Evolutionary conservation across 2,888 invertebrate species (phyloP).

Genomic region (Xylota segnis): DNA sequence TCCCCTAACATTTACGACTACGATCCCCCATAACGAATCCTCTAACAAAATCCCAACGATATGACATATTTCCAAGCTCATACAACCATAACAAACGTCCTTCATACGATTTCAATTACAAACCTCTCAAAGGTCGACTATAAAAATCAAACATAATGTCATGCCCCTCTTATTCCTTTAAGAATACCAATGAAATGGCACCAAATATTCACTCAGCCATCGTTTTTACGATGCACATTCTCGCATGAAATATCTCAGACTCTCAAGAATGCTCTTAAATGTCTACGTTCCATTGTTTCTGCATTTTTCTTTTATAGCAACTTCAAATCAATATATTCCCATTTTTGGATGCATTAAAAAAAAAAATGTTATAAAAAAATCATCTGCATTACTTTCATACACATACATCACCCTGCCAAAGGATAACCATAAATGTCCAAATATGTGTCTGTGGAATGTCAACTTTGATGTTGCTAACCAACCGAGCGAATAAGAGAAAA

Average conservation of each 20-base stretch:
- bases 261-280: slow-evolving; percentile 2
- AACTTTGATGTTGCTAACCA: slow-evolving; percentile 1
- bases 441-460: slow-evolving; percentile 2
- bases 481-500: not conserved
- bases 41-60: not conserved
- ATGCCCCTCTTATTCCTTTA: not conserved
- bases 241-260: not conserved
- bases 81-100: not conserved
- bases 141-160: slow-evolving; percentile 1
- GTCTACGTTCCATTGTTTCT: not conserved
- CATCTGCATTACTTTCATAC: not conserved
- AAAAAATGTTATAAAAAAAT: not conserved
- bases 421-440: not conserved
- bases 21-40: too few species aligned
- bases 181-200: slow-evolving; percentile 1
- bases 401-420: not conserved
- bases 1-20: too few species aligned
- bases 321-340: not conserved
- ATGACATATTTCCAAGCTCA: slow-evolving; percentile 8
- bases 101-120: slow-evolving; percentile 13
- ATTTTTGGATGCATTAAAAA: slow-evolving; percentile 7
- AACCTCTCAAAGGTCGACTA: not conserved
- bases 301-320: not conserved
- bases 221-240: slow-evolving; percentile 11
- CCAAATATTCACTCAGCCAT: slow-evolving; percentile 22